Percentiles rank a stretch among this genome's conserved stretches.
These are phyloP conservation scores for Anoplius nigerrimus DNA, from an alignment of 2,888 invertebrate genomes.

Conservation along the genomic window DNA sequence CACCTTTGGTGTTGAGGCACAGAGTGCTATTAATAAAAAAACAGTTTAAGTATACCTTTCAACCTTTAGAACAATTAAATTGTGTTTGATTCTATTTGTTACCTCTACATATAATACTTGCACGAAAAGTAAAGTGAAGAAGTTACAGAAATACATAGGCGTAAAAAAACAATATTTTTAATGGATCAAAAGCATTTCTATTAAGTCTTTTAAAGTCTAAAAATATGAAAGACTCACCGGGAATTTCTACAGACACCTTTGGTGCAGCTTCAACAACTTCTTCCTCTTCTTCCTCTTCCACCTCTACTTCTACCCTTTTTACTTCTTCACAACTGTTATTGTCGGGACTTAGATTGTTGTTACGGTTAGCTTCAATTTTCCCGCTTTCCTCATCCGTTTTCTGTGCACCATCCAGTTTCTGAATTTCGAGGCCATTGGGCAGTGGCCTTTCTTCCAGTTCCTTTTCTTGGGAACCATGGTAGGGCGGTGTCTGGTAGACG, in stretches of 20 bases:
- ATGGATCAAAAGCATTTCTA: too few species aligned
- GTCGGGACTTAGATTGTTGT: constrained; percentile 65
- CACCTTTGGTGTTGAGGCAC: constrained; percentile 53
- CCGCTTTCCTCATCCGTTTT: constrained; percentile 58
- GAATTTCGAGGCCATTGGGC: constrained; percentile 66
- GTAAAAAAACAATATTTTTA: too few species aligned
- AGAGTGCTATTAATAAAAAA: background rate
- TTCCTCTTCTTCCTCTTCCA: constrained; percentile 25
- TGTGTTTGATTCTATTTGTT: too few species aligned
- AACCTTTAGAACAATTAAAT: too few species aligned
- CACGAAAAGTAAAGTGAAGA: too few species aligned
- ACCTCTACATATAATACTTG: too few species aligned
- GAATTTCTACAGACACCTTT: constrained; percentile 41
- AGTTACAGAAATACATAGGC: too few species aligned
- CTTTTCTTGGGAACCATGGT: constrained; percentile 59
- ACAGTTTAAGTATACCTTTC: too few species aligned
- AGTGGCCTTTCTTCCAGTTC: constrained; percentile 64
- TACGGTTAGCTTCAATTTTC: constrained; percentile 62
- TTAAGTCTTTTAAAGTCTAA: too few species aligned
- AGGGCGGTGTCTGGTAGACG: constrained; percentile 64
- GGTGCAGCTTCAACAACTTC: background rate
- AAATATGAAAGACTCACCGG: constrained; percentile 52
- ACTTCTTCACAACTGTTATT: constrained; percentile 27
- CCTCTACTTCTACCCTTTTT: constrained; percentile 20
- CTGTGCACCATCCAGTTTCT: constrained; percentile 56